Evolutionary conservation across 2,113 vertebrate species (phyloP).

Genomic region (Axis porcinus): DNA sequence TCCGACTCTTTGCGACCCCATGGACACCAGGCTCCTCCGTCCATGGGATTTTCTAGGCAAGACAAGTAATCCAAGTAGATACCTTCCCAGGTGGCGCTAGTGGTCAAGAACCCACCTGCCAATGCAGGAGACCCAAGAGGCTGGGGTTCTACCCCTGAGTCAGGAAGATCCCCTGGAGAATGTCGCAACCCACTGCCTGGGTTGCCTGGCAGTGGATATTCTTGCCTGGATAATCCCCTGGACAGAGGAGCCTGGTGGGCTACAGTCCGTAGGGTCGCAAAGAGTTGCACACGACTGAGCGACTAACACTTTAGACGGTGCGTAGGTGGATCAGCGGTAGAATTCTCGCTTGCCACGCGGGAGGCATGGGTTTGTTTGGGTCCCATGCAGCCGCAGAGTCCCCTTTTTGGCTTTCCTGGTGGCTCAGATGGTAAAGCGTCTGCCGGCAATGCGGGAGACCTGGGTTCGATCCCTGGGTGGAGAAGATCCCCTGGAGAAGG

Average conservation of each 20-base stretch:
- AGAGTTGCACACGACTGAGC: background rate
- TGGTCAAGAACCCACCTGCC: background rate
- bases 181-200: background rate
- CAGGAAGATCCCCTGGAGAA: background rate
- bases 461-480: background rate
- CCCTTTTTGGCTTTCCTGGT: background rate
- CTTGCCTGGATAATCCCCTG: background rate
- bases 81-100: background rate
- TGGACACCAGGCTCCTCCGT: no score
- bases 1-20: no score
- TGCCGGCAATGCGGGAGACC: background rate
- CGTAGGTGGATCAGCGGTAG: background rate
- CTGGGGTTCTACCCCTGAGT: background rate
- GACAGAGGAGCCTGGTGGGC: background rate
- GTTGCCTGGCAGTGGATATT: background rate
- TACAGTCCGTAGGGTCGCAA: background rate
- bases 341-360: fast-evolving
- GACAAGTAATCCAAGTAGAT: background rate
- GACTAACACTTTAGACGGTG: background rate
- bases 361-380: background rate
- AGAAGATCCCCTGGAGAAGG: background rate
- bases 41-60: no score
- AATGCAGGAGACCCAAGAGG: background rate
- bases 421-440: background rate
- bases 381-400: background rate